These are phyloP conservation scores for Sander lucioperca DNA, from an alignment of 2,113 vertebrate species.

Conservation along the genomic window DNA sequence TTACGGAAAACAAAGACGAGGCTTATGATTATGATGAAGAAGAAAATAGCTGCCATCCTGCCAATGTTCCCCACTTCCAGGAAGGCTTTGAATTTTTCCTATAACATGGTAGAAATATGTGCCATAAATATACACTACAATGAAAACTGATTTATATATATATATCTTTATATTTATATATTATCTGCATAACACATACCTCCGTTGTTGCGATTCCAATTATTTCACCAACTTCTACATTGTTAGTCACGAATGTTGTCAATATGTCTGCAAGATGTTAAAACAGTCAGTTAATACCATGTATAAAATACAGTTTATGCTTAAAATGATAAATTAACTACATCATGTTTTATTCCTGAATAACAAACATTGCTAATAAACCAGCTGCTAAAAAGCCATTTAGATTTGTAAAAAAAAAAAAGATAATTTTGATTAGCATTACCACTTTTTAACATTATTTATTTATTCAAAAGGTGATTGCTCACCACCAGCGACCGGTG, in stretches of 20 bases:
- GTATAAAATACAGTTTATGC: neutral
- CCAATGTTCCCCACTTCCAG: slow-evolving; percentile 38
- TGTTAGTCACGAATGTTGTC: neutral
- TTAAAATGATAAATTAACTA: neutral
- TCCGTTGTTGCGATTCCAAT: neutral
- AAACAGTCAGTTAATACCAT: neutral
- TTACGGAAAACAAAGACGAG: slow-evolving; percentile 63
- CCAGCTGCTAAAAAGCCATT: neutral
- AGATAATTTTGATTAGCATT: neutral
- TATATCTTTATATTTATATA: neutral
- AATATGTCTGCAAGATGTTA: slow-evolving; percentile 29
- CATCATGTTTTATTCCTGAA: neutral
- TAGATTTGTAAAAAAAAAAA: neutral
- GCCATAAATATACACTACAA: slow-evolving; percentile 2
- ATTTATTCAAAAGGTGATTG: neutral
- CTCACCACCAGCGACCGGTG: slow-evolving; percentile 7
- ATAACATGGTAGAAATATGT: neutral
- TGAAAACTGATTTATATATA: neutral
- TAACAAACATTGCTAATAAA: neutral
- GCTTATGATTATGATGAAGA: slow-evolving; percentile 53
- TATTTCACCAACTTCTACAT: neutral
- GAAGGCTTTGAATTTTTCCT: slow-evolving; percentile 37
- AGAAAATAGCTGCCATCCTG: slow-evolving; percentile 53
- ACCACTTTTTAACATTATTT: neutral
- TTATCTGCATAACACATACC: slow-evolving; percentile 28